Conservation (phyloP, 2,797 vertebrate species). For the Rhodeus uyekii region DNA sequence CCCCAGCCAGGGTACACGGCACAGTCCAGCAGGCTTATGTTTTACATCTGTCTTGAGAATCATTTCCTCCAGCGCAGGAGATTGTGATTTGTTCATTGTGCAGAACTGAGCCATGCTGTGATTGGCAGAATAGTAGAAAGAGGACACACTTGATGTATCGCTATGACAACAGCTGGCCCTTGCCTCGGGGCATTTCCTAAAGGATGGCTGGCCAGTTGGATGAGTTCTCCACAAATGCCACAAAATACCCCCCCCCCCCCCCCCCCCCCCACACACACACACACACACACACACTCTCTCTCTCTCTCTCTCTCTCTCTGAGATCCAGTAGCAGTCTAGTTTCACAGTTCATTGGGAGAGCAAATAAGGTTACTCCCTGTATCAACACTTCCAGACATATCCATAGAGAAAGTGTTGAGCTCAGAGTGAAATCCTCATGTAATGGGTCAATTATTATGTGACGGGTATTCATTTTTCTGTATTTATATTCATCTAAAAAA, state of each 20-base stretch:
- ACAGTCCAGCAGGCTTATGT: neutral
- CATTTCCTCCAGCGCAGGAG: slow-evolving; percentile 8
- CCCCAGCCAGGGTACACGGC: neutral
- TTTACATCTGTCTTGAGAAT: neutral
- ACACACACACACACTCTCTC: slow-evolving; percentile 15
- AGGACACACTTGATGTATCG: slow-evolving; percentile 24
- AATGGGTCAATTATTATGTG: neutral
- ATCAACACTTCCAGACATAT: slow-evolving; percentile 50
- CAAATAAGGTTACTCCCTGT: slow-evolving; percentile 46
- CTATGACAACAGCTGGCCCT: slow-evolving; percentile 39
- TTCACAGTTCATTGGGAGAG: slow-evolving; percentile 47
- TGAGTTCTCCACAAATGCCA: slow-evolving; percentile 40
- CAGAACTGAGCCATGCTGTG: slow-evolving; percentile 17
- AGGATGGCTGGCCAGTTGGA: slow-evolving; percentile 40
- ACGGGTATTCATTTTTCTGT: neutral
- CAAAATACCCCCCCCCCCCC: slow-evolving; percentile 23
- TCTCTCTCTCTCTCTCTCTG: slow-evolving; percentile 10
- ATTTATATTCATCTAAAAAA: neutral
- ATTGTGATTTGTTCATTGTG: slow-evolving; percentile 7
- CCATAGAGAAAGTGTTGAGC: slow-evolving; percentile 47
- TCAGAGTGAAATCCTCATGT: neutral
- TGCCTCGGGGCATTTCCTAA: slow-evolving; percentile 43
- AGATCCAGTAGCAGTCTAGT: slow-evolving; percentile 39
- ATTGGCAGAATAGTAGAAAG: slow-evolving; percentile 13
- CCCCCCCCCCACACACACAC: slow-evolving; percentile 14